These are phyloP conservation scores for Ischnus inquisitorius DNA, from an alignment of 2,888 invertebrate species.

Conservation along the genomic window DNA sequence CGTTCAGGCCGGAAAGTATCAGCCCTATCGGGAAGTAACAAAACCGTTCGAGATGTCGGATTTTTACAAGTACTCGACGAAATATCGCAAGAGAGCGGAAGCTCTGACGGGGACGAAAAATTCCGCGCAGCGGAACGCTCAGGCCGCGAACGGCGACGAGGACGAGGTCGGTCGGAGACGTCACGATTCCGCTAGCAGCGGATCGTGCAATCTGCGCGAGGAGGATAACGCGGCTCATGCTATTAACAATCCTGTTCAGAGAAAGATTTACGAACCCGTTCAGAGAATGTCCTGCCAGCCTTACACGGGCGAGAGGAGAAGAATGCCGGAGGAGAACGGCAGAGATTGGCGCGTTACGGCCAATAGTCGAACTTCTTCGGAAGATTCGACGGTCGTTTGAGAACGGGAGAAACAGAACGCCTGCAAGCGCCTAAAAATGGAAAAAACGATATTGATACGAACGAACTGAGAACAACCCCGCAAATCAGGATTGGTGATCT, in stretches of 20 bases:
- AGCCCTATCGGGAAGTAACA: constrained; percentile 96
- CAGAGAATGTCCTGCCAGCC: constrained; percentile 81
- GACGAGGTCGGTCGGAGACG: constrained; percentile 42
- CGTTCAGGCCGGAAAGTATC: constrained; percentile 95
- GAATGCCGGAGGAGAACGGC: constrained; percentile 69
- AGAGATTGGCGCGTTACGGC: constrained; percentile 49
- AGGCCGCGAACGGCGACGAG: constrained; percentile 53
- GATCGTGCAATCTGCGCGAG: background rate
- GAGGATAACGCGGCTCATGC: constrained; percentile 40
- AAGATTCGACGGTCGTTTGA: constrained; percentile 71
- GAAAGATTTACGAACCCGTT: constrained; percentile 79
- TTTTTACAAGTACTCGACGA: constrained; percentile 98
- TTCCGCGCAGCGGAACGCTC: constrained; percentile 5
- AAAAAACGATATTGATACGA: no score
- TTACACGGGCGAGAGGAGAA: constrained; percentile 69
- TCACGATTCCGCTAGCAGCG: constrained; percentile 54
- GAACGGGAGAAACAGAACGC: background rate
- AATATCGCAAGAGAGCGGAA: constrained; percentile 90
- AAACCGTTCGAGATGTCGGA: constrained; percentile 99
- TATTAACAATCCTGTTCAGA: constrained; percentile 75
- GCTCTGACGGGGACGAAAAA: constrained; percentile 65
- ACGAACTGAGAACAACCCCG: no score
- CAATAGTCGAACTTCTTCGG: constrained; percentile 54
- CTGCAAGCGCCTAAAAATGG: no score
- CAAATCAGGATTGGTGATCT: no score